Evolutionary conservation across 1,140 invertebrate species (phyloP).

Genomic region (Aphaenogaster floridana): DNA sequence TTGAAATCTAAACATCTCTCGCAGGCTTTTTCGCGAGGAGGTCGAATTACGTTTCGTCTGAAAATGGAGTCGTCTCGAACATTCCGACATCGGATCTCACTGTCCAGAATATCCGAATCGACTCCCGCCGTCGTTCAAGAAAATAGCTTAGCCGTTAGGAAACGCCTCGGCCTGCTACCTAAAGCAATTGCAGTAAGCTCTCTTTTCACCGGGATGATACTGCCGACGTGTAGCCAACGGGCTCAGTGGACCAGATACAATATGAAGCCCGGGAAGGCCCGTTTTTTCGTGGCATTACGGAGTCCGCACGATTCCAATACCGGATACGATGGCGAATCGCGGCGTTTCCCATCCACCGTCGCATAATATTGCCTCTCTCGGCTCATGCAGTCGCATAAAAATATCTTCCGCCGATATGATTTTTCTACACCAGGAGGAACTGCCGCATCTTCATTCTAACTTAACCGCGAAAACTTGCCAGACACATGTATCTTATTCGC

Average conservation of each 20-base stretch:
- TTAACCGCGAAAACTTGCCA: slow-evolving; percentile 41
- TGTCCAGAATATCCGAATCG: slow-evolving; percentile 52
- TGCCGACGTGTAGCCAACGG: slow-evolving; percentile 44
- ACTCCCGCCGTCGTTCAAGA: slow-evolving; percentile 55
- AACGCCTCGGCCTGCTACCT: slow-evolving; percentile 54
- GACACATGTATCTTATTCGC: slow-evolving; percentile 49
- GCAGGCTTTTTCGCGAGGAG: slow-evolving; percentile 1
- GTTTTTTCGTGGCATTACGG: slow-evolving; percentile 12
- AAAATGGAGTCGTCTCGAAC: slow-evolving; percentile 36
- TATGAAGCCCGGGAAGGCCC: slow-evolving; percentile 21
- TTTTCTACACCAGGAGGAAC: background rate
- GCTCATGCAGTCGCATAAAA: slow-evolving; percentile 1
- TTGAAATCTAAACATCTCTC: slow-evolving; percentile 3
- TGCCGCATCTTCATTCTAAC: background rate
- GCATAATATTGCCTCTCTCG: slow-evolving; percentile 13
- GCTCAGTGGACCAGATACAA: slow-evolving; percentile 35
- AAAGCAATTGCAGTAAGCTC: slow-evolving; percentile 70
- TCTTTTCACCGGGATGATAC: slow-evolving; percentile 57
- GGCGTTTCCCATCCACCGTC: slow-evolving; percentile 6
- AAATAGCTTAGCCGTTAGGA: slow-evolving; percentile 59
- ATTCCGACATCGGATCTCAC: slow-evolving; percentile 42
- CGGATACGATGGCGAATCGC: slow-evolving; percentile 9
- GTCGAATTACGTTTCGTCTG: slow-evolving; percentile 45
- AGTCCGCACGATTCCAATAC: slow-evolving; percentile 36
- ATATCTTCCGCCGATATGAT: background rate